These are phyloP conservation scores for Rhorus exstirpatorius DNA, from an alignment of 2,888 invertebrate genomes.

Conservation along the genomic window DNA sequence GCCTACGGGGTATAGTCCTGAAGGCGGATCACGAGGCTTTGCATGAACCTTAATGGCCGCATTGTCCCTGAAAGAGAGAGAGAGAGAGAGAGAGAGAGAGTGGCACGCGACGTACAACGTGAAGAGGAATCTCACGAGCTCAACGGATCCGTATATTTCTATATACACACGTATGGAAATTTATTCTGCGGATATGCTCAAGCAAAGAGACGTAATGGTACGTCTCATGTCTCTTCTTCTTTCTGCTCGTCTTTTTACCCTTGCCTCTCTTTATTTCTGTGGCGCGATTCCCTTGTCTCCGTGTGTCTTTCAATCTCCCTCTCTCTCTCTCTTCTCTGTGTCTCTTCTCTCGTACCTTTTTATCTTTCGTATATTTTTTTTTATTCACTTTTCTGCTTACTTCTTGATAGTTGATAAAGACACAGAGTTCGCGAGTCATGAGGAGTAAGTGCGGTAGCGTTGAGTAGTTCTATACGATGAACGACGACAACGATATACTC, in stretches of 20 bases:
- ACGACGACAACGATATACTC: conserved; percentile 20
- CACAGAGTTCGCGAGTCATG: conserved; percentile 49
- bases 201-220: conserved; percentile 68
- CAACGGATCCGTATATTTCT: conserved; percentile 29
- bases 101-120: conserved; percentile 61
- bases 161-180: conserved; percentile 80
- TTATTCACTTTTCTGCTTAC: conserved; percentile 21
- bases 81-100: conserved; percentile 48
- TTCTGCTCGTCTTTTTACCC: conserved; percentile 23
- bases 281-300: conserved; percentile 42
- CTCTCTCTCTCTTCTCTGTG: conserved; percentile 9
- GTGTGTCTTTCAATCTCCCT: neutral
- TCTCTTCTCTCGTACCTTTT: neutral
- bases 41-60: conserved; percentile 70
- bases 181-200: conserved; percentile 78
- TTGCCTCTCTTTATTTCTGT: conserved; percentile 19
- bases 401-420: conserved; percentile 52
- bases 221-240: conserved; percentile 62
- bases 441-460: conserved; percentile 53
- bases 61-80: no score
- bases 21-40: conserved; percentile 66
- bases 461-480: conserved; percentile 29
- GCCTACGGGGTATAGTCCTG: conserved; percentile 29
- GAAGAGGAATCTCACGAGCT: conserved; percentile 55
- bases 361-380: conserved; percentile 18